phyloP scores from a whole-genome alignment of 2,888 invertebrate genomes.

The Cremastobaeus sp. region DNA sequence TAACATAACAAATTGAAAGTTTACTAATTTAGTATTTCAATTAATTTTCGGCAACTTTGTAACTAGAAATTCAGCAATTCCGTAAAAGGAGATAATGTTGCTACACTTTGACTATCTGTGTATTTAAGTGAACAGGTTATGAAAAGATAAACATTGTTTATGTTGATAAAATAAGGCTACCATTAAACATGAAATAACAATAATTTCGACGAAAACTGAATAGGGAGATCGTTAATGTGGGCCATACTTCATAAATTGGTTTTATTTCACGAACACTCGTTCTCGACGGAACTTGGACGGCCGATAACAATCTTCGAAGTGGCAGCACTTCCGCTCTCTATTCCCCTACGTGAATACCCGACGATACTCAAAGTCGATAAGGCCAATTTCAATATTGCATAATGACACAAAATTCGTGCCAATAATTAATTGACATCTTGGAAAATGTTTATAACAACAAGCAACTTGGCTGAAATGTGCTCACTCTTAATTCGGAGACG shows the following conservation, averaged over 20 bases:
- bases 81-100: no score
- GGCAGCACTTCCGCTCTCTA: constrained; percentile 53
- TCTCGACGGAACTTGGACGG: constrained; percentile 52
- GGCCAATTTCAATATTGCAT: constrained; percentile 51
- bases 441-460: constrained; percentile 15
- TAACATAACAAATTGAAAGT: no score
- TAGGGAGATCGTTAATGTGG: constrained; percentile 20
- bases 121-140: no score
- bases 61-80: no score
- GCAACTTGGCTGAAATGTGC: neutral
- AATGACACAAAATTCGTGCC: constrained; percentile 41
- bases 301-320: constrained; percentile 58
- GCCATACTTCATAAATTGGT: constrained; percentile 50
- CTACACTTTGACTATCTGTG: no score
- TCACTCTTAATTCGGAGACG: neutral
- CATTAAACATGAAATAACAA: no score
- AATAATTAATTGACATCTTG: constrained; percentile 42
- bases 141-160: no score
- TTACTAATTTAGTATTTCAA: no score
- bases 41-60: no score
- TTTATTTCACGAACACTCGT: constrained; percentile 51
- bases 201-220: neutral
- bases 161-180: no score
- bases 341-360: constrained; percentile 23
- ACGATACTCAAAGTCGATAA: constrained; percentile 54